Evolutionary conservation across 2,113 vertebrate genomes (phyloP).

Genomic region (Hippocampus abdominalis): DNA sequence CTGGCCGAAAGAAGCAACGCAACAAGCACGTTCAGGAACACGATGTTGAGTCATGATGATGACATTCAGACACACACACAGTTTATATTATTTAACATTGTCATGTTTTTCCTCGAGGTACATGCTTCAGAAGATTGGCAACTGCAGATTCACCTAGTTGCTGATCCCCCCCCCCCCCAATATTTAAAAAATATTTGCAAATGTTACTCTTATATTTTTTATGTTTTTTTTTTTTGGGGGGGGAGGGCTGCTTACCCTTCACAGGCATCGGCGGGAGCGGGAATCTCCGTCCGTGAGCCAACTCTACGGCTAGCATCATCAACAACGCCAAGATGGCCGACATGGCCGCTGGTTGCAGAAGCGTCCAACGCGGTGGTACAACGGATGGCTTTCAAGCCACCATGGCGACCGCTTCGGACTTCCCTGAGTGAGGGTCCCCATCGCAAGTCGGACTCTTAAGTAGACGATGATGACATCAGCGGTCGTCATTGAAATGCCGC

Average conservation of each 20-base stretch:
- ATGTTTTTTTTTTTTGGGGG: neutral
- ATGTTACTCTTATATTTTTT: too few species aligned
- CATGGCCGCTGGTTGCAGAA: neutral
- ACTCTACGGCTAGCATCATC: neutral
- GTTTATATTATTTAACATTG: too few species aligned
- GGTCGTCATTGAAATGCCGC: neutral
- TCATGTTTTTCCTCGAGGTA: too few species aligned
- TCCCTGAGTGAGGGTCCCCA: neutral
- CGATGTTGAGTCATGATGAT: too few species aligned
- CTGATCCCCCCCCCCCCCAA: too few species aligned
- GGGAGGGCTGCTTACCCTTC: slow-evolving; percentile 41
- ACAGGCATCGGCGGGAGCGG: slow-evolving; percentile 28
- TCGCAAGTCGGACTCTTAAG: neutral
- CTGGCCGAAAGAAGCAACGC: slow-evolving; percentile 27
- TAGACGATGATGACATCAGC: neutral
- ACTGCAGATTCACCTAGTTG: too few species aligned
- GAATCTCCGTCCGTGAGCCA: slow-evolving; percentile 17
- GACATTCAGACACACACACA: too few species aligned
- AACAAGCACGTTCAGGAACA: neutral
- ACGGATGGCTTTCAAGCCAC: neutral
- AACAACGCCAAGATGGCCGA: slow-evolving; percentile 25
- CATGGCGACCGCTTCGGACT: neutral
- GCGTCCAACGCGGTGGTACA: neutral
- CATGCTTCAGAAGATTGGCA: too few species aligned
- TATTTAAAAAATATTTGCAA: too few species aligned